Conservation (phyloP, 37 sponge, comb jelly and placozoan genomes). For the Aplysina aerophoba region DNA sequence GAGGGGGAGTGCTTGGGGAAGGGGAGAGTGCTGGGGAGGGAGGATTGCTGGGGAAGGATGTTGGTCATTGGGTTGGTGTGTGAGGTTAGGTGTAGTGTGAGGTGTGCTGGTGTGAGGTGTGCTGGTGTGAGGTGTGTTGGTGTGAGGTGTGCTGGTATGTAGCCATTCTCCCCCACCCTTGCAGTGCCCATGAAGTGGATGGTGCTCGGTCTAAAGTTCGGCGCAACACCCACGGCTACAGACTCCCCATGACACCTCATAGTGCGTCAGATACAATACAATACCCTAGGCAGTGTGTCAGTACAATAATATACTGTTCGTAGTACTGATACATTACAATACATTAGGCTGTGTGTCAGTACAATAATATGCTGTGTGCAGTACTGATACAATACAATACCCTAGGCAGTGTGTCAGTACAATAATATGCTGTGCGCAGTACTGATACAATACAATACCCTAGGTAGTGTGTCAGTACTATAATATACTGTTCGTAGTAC, state of each 20-base stretch:
- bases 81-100: too few species aligned
- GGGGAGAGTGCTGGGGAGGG: background rate
- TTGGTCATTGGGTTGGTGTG: background rate
- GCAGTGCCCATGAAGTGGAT: background rate
- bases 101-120: constrained; percentile 46
- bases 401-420: too few species aligned
- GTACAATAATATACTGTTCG: too few species aligned
- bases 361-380: too few species aligned
- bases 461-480: too few species aligned
- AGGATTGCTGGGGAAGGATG: background rate
- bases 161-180: constrained; percentile 31
- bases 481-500: too few species aligned
- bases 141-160: background rate
- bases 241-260: constrained; percentile 33
- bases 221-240: constrained; percentile 55
- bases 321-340: too few species aligned
- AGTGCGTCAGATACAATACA: background rate
- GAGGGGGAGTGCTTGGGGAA: background rate
- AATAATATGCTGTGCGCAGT: too few species aligned
- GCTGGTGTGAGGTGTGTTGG: constrained; percentile 38
- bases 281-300: too few species aligned
- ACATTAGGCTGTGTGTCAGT: too few species aligned
- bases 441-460: too few species aligned
- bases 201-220: constrained; percentile 25
- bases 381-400: too few species aligned